These are phyloP conservation scores for Biston betularia DNA, from an alignment of 2,888 invertebrate species.

Conservation along the genomic window DNA sequence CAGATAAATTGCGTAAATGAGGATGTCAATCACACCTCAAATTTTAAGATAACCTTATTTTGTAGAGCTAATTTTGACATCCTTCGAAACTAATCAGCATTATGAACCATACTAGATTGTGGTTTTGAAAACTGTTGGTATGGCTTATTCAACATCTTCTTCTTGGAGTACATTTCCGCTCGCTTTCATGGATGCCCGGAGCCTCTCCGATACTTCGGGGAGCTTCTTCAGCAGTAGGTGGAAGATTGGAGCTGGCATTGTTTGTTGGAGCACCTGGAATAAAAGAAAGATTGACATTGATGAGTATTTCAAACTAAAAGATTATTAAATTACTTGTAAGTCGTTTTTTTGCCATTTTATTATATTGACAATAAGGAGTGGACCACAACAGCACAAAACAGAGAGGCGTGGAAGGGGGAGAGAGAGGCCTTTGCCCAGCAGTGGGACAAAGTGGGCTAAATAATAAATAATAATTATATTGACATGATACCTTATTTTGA, in stretches of 20 bases:
- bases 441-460: no score
- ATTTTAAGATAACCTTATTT: slow-evolving; percentile 23
- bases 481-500: no score
- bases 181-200: slow-evolving; percentile 75
- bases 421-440: no score
- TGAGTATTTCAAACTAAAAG: no score
- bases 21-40: slow-evolving; percentile 20
- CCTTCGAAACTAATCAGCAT: slow-evolving; percentile 37
- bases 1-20: not conserved
- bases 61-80: slow-evolving; percentile 27
- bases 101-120: slow-evolving; percentile 25
- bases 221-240: slow-evolving; percentile 94
- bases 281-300: not conserved
- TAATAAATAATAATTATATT: no score
- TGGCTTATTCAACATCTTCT: slow-evolving; percentile 77
- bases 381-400: no score
- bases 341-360: no score
- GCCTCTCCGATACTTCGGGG: slow-evolving; percentile 87
- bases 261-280: slow-evolving; percentile 93
- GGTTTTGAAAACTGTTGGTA: not conserved
- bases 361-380: no score
- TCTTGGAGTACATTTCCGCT: slow-evolving; percentile 71
- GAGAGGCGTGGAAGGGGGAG: no score
- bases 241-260: slow-evolving; percentile 98
- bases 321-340: no score